phyloP scores from a whole-genome alignment of 2,888 invertebrate genomes.

The Cerastoderma edule region DNA sequence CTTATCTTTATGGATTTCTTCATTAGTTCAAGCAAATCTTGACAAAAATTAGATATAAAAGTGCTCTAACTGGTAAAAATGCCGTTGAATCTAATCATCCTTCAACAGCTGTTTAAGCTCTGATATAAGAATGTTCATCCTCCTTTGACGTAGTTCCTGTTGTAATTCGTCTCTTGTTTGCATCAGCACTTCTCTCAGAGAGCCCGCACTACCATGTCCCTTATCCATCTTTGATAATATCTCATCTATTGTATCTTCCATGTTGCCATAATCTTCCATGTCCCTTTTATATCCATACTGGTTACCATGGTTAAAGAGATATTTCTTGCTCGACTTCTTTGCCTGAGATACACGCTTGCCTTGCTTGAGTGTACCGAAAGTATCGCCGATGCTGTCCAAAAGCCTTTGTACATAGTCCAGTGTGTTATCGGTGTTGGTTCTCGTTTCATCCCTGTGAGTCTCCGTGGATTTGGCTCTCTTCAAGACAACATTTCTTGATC shows the following conservation, averaged over 20 bases:
- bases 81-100: no score
- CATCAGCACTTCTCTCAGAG: neutral
- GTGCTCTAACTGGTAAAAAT: no score
- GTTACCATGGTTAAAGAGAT: neutral
- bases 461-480: slow-evolving; percentile 42
- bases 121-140: no score
- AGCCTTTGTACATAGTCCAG: neutral
- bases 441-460: neutral
- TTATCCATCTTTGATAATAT: neutral
- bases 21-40: no score
- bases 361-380: slow-evolving; percentile 2
- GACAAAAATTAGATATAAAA: no score
- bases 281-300: neutral
- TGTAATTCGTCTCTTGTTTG: neutral
- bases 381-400: neutral
- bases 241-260: slow-evolving; percentile 10
- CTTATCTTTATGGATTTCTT: no score
- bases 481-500: slow-evolving; percentile 53
- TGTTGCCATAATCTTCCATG: neutral
- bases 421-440: neutral
- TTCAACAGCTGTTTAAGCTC: neutral
- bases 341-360: no score
- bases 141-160: no score
- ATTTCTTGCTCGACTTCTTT: neutral
- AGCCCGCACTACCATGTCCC: neutral